Evolutionary conservation across 2,113 vertebrate genomes (phyloP).

Genomic region (Cercocebus atys): DNA sequence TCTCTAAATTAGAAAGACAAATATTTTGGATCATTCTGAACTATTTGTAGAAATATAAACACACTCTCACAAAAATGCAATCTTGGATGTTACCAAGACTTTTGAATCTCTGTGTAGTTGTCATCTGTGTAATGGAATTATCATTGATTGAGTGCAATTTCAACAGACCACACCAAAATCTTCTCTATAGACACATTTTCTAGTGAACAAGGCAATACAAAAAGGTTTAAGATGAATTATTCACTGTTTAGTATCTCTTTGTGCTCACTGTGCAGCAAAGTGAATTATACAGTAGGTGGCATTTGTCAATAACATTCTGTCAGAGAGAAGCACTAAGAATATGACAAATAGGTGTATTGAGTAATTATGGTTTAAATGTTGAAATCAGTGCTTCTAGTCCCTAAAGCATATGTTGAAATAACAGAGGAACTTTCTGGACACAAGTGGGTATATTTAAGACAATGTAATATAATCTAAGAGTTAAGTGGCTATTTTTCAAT

Average conservation of each 20-base stretch:
- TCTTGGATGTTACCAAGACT: background rate
- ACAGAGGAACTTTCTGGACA: background rate
- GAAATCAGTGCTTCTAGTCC: background rate
- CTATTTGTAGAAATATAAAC: conserved; percentile 7
- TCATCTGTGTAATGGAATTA: conserved; percentile 53
- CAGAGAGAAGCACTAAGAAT: conserved; percentile 26
- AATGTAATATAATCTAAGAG: background rate
- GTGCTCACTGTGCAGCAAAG: conserved; percentile 24
- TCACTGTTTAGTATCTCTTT: conserved; percentile 46
- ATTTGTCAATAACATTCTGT: conserved; percentile 45
- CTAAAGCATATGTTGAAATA: background rate
- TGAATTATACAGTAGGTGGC: conserved; percentile 41
- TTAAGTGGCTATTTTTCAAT: background rate
- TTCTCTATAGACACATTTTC: background rate
- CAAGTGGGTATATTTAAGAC: background rate
- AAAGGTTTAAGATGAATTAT: conserved; percentile 62
- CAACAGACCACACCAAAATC: conserved; percentile 27
- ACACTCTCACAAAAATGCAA: conserved; percentile 4
- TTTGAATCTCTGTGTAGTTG: conserved; percentile 33
- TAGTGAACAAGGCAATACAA: conserved; percentile 39
- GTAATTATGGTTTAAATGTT: background rate
- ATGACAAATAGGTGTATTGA: background rate
- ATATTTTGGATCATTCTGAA: conserved; percentile 24
- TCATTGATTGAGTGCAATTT: conserved; percentile 56
- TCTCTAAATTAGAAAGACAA: conserved; percentile 34